These are phyloP conservation scores for Dasypolia templi DNA, from an alignment of 2,888 invertebrate species.

Conservation along the genomic window DNA sequence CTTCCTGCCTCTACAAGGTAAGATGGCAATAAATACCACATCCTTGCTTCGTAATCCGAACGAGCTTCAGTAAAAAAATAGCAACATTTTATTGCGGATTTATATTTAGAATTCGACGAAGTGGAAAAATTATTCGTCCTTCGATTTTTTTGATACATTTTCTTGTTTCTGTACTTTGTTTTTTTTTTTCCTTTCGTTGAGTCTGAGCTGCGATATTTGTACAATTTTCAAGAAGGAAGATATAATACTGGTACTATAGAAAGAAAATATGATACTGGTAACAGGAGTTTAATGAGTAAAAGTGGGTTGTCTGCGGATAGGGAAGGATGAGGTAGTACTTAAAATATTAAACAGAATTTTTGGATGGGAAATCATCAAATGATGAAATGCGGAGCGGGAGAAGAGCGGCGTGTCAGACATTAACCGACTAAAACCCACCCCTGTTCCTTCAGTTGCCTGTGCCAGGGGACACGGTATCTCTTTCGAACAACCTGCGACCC, in stretches of 20 bases:
- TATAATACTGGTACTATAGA: neutral
- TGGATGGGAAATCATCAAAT: too few relatives aligned
- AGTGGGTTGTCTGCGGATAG: neutral
- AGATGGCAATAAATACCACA: conserved; percentile 64
- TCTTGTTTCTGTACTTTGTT: conserved; percentile 16
- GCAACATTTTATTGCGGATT: conserved; percentile 53
- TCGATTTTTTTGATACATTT: conserved; percentile 27
- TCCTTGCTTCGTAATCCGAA: conserved; percentile 51
- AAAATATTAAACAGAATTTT: neutral
- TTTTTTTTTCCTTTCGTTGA: conserved; percentile 8
- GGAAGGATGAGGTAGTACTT: neutral
- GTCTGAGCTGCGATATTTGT: neutral
- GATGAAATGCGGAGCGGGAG: too few relatives aligned
- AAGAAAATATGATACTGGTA: neutral
- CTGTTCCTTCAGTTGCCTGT: too few relatives aligned
- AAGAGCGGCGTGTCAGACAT: too few relatives aligned
- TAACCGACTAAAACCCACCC: too few relatives aligned
- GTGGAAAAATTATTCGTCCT: conserved; percentile 56
- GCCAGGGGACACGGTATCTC: too few relatives aligned
- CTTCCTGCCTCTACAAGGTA: conserved; percentile 46
- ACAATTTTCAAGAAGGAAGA: neutral
- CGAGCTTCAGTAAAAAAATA: conserved; percentile 56
- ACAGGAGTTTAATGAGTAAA: neutral
- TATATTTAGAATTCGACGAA: conserved; percentile 56
- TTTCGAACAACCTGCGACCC: too few relatives aligned